Base-by-base conservation (phyloP, 2,888 invertebrate species). In the Sicus ferrugineus region DNA sequence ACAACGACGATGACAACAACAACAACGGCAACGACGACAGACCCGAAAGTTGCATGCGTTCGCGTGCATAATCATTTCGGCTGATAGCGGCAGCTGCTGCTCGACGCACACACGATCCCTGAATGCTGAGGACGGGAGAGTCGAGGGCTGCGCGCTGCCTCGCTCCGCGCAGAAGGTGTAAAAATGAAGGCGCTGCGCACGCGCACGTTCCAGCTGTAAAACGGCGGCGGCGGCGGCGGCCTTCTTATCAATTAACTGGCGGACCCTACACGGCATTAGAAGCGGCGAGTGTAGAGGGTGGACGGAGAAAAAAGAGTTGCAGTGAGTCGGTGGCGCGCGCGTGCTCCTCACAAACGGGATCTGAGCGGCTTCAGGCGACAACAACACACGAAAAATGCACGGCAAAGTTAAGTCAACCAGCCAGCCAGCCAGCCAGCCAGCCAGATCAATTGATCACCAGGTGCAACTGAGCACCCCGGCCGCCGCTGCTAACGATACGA, bases 381-480 rank as follows among this genome's bases (percentile, higher is more conserved):
- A 69, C 30, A 70, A 68, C 11, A 67, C 50, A 65, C 31, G n/a
- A 68, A 46, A 52, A 65, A 68, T 64, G n/a, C 21, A 7, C 46
- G 42, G 50, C 46, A 68, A 56, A 34, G 28, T 54, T 54, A 54
- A 38, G 50, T n/a, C 16, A 6, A 63, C 26, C 77, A n/a, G n/a
- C n/a, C n/a, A n/a, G n/a, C n/a, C n/a, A n/a, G n/a, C n/a, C n/a
- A n/a, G n/a, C n/a, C n/a, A n/a, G n/a, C n/a, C n/a, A n/a, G n/a
- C n/a, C n/a, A n/a, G n/a, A n/a, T 76, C 77, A 80, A 78, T 81
- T 78, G 77, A 77, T 77, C 78, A 78, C 81, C 81, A 81, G 81
- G 81, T 81, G 81, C 81, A 81, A 80, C 72, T 14, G n/a, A 59
- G 23, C 42, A 28, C 54, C 54, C 54, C 16, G 54, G n/a, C 50